Evolutionary conservation across 1,140 invertebrate species (phyloP).

Genomic region (Arion vulgaris): DNA sequence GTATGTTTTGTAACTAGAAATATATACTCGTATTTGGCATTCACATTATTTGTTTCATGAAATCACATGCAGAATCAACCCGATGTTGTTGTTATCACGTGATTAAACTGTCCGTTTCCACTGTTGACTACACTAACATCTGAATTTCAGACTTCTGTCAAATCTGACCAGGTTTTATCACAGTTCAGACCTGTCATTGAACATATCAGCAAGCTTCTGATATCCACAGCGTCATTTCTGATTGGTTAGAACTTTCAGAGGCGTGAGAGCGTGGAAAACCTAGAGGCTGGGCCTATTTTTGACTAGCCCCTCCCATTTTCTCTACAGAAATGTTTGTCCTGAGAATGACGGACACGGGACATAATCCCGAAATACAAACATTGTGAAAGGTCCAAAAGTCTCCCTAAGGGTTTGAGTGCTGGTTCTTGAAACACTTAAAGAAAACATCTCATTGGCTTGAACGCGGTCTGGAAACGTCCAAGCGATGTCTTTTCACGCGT

Average conservation of each 20-base stretch:
- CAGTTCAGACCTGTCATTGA: not conserved
- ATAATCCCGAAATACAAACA: constrained; percentile 7
- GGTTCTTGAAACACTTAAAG: not conserved
- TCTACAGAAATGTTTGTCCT: not conserved
- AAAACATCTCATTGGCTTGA: constrained; percentile 30
- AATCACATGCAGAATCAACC: no score
- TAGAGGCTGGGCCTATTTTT: not conserved
- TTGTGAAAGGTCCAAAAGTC: not conserved
- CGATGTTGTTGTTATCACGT: not conserved
- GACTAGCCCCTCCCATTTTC: not conserved
- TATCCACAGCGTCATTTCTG: not conserved
- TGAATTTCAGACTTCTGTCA: not conserved
- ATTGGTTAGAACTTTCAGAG: not conserved
- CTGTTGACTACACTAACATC: not conserved
- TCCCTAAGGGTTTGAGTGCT: not conserved
- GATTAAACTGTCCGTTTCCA: not conserved
- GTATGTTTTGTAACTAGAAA: no score
- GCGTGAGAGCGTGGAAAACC: not conserved
- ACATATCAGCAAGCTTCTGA: not conserved
- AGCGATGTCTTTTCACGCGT: constrained; percentile 5
- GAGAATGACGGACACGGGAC: not conserved
- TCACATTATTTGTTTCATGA: no score
- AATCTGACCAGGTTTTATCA: not conserved
- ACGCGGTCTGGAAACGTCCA: not conserved
- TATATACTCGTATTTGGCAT: no score